Conservation (phyloP, 2,113 vertebrate genomes). For the Blennius ocellaris region DNA sequence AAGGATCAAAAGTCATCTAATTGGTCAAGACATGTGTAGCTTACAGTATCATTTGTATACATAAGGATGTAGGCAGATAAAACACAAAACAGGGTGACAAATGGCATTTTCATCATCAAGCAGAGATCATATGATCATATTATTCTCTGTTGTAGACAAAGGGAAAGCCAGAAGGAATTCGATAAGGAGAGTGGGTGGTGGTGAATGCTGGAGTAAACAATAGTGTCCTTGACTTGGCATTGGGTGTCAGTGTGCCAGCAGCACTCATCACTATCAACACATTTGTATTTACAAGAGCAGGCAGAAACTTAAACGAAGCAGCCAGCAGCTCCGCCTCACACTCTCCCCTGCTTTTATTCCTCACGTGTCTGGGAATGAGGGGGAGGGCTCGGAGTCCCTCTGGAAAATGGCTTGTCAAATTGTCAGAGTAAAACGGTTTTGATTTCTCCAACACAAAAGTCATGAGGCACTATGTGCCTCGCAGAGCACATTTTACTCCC, state of each 20-base stretch:
- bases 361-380: conserved; percentile 43
- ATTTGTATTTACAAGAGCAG: conserved; percentile 22
- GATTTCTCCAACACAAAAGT: conserved; percentile 15
- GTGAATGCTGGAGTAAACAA: conserved; percentile 42
- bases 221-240: conserved; percentile 46
- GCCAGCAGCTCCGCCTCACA: conserved; percentile 1
- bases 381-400: neutral
- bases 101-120: conserved; percentile 13
- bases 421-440: conserved; percentile 5
- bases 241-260: conserved; percentile 22
- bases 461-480: neutral
- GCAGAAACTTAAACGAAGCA: neutral
- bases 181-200: neutral
- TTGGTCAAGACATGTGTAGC: neutral
- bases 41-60: neutral
- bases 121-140: no score
- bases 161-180: conserved; percentile 2
- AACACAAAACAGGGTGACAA: conserved; percentile 17
- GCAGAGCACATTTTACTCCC: neutral
- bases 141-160: conserved; percentile 17
- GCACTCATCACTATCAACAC: conserved; percentile 56
- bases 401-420: conserved; percentile 30
- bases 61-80: conserved; percentile 21
- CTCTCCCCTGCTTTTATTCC: conserved; percentile 27
- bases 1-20: neutral